A percentile compares a stretch with the other conserved stretches of the same genome.
phyloP scores from a whole-genome alignment of 35 echinoderm and acorn worm genomes.

The Apostichopus parvimensis region DNA sequence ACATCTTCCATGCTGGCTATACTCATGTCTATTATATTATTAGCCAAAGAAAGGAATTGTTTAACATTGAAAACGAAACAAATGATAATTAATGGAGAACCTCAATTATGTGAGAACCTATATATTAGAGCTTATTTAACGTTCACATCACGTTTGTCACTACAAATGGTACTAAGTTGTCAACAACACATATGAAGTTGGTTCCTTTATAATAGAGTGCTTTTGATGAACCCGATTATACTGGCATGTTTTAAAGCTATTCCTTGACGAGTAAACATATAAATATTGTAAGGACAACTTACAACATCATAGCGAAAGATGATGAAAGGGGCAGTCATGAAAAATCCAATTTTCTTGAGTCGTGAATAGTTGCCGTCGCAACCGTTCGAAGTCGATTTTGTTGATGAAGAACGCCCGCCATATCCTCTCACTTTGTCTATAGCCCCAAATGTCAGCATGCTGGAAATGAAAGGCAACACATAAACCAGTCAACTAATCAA shows the following conservation, averaged over 20 bases:
- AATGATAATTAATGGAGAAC: too few relatives aligned
- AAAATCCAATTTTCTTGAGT: not conserved
- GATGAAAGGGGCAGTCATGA: slow-evolving; percentile 57
- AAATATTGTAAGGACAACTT: not conserved
- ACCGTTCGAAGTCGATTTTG: not conserved
- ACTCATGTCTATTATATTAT: too few relatives aligned
- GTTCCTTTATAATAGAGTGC: not conserved
- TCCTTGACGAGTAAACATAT: not conserved
- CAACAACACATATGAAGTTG: not conserved
- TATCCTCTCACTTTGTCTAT: not conserved
- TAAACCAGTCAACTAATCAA: too few relatives aligned
- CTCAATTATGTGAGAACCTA: too few relatives aligned
- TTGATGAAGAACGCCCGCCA: not conserved
- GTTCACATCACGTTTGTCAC: too few relatives aligned
- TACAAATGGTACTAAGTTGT: too few relatives aligned
- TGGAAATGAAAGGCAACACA: not conserved
- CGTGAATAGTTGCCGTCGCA: not conserved
- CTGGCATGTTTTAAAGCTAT: too few relatives aligned
- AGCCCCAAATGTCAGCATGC: not conserved
- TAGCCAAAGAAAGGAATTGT: too few relatives aligned
- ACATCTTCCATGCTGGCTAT: too few relatives aligned
- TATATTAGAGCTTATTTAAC: too few relatives aligned
- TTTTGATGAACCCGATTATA: not conserved
- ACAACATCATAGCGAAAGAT: slow-evolving; percentile 74
- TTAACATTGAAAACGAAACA: too few relatives aligned